Percentiles rank a stretch among this genome's conserved stretches.
Conservation (phyloP, 2,113 vertebrate species). For the Merops nubicus region DNA sequence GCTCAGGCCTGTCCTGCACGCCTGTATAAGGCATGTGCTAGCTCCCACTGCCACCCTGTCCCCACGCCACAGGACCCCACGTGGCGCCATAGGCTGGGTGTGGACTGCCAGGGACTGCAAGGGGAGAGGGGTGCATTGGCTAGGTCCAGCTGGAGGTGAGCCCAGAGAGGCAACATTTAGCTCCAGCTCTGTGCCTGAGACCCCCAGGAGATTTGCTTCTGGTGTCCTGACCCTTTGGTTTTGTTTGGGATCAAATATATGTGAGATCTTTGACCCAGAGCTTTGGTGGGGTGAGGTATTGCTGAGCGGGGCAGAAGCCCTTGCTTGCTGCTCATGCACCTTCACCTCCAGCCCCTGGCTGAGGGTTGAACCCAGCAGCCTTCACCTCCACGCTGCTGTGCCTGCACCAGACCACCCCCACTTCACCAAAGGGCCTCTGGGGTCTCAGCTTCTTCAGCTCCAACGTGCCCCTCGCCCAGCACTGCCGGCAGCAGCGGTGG, state of each 20-base stretch:
- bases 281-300: not conserved
- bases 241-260: not conserved
- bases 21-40: fast-evolving
- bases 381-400: not conserved
- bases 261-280: not conserved
- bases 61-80: not conserved
- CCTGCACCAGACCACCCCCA: fast-evolving
- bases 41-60: not conserved
- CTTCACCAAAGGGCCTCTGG: not conserved
- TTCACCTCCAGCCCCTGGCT: not conserved
- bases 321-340: fast-evolving
- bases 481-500: not conserved
- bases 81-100: not conserved
- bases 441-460: not conserved
- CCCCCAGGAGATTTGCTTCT: not conserved
- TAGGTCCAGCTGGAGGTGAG: not conserved
- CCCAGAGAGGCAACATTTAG: not conserved
- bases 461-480: fast-evolving
- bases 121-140: not conserved
- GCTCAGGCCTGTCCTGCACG: not conserved
- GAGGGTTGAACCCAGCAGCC: not conserved
- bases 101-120: not conserved
- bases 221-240: not conserved
- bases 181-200: not conserved
- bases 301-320: not conserved